These are phyloP conservation scores for Trichogramma pretiosum DNA, from an alignment of 1,140 invertebrate genomes.

Conservation along the genomic window DNA sequence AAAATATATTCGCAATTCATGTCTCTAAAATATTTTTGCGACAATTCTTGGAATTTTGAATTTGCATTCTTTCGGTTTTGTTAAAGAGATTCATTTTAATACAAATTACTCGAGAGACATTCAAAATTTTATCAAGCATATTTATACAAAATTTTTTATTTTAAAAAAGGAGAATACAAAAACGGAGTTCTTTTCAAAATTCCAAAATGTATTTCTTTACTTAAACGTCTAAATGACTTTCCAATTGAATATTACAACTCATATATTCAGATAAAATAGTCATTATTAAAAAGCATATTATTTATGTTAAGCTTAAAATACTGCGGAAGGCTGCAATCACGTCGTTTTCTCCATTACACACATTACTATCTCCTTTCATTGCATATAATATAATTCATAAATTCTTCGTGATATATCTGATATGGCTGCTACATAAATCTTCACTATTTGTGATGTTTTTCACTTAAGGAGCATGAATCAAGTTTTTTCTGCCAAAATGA, in stretches of 20 bases:
- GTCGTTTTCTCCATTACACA: slow-evolving; percentile 1
- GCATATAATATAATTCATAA: slow-evolving; percentile 11
- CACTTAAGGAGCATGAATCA: no score
- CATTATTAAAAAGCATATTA: slow-evolving; percentile 9
- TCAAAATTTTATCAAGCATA: no score
- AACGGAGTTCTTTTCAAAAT: slow-evolving; percentile 8
- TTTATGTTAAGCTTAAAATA: slow-evolving; percentile 25
- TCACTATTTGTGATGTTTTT: slow-evolving; percentile 30
- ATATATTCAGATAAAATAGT: slow-evolving; percentile 12
- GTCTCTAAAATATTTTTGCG: slow-evolving; percentile 17
- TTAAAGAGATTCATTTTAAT: no score
- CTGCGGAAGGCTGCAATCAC: slow-evolving; percentile 22
- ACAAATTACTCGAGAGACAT: no score
- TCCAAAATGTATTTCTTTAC: slow-evolving; percentile 21
- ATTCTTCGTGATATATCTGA: no score
- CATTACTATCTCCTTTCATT: slow-evolving; percentile 10
- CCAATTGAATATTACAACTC: no score
- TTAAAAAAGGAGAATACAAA: slow-evolving; percentile 11
- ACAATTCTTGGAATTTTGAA: slow-evolving; percentile 18
- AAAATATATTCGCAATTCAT: slow-evolving; percentile 32
- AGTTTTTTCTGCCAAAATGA: no score
- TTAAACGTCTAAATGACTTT: slow-evolving; percentile 26
- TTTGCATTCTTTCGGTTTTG: slow-evolving; percentile 6
- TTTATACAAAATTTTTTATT: no score
- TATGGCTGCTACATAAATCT: slow-evolving; percentile 28